Base-by-base conservation (phyloP, 2,797 vertebrate genomes). In the Triplophysa bombifrons region DNA sequence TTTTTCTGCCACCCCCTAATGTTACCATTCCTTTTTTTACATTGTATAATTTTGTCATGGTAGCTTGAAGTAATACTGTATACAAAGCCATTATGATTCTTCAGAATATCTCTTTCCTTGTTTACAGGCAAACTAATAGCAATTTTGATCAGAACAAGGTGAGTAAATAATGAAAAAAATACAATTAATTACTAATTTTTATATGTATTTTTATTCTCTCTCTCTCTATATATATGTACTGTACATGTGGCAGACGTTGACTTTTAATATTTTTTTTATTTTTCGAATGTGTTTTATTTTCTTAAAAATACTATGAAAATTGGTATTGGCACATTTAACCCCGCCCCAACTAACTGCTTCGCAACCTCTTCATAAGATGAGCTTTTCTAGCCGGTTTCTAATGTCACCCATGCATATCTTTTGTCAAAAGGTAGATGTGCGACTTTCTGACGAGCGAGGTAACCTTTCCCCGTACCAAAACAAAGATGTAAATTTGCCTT, bases 361-460 rank as follows among this genome's bases (percentile, higher is more conserved):
- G 85, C 16, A 44, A 44, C 63, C 53, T 67, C 22, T 67, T 76
- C 4, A 27, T 67, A 56, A 58, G 38, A 66, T 67, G 14, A 63
- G 25, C 82, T 79, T 85, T 46, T 73, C 71, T 84, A 86, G 89
- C 86, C 78, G 65, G 79, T 85, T 78, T 89, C 86, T 88, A 87
- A 91, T 89, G 86, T 89, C 88, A 87, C 81, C 55, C 74, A 68
- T 81, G 88, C 87, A 91, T 90, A 91, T 89, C 87, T 80, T 85
- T 63, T 75, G 71, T 86, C 67, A 72, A 76, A 83, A 74, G 87
- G 76, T 85, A 86, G 81, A 85, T 19, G 5, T 76, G 74, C 41
- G 30, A 80, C 82, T 80, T 87, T 71, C 77, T 82, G 81, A 85
- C 76, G 55, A 80, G 55, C 87, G 80, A 53, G 66, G 84, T 85